Conservation (phyloP, 2,113 vertebrate genomes). For the Rhodinocichla rosea region DNA sequence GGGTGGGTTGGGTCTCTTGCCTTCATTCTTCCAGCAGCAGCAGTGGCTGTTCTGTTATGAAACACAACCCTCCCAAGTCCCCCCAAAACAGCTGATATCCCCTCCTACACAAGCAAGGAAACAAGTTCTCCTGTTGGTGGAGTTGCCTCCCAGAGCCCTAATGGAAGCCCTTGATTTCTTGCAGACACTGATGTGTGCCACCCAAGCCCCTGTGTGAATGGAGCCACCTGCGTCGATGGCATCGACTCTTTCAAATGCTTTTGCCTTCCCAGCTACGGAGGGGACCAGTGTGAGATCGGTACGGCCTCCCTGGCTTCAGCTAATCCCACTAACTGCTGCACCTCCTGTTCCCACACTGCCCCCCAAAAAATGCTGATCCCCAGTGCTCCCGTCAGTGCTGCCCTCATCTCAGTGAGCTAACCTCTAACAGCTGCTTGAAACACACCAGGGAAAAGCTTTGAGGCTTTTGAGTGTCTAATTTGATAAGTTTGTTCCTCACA, state of each 20-base stretch:
- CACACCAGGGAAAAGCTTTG: neutral
- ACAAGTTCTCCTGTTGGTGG: slow-evolving; percentile 25
- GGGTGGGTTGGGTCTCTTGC: slow-evolving; percentile 2
- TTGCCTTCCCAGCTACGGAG: slow-evolving; percentile 99
- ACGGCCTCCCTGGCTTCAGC: slow-evolving; percentile 90
- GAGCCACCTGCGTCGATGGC: slow-evolving; percentile 94
- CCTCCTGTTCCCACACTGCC: neutral
- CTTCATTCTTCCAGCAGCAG: slow-evolving; percentile 35
- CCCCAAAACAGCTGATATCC: neutral
- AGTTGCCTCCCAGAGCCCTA: slow-evolving; percentile 74
- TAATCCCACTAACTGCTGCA: slow-evolving; percentile 84
- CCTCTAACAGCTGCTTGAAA: slow-evolving; percentile 32
- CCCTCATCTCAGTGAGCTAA: slow-evolving; percentile 30
- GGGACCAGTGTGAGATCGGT: slow-evolving; percentile 95
- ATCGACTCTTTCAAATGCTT: slow-evolving; percentile 96
- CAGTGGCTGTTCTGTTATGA: slow-evolving; percentile 32
- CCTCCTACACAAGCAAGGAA: slow-evolving; percentile 14
- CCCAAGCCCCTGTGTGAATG: slow-evolving; percentile 94
- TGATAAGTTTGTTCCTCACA: neutral
- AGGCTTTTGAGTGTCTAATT: neutral
- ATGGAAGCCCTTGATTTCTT: slow-evolving; percentile 89
- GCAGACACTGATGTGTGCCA: slow-evolving; percentile 96
- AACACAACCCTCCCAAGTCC: neutral
- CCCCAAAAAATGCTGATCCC: neutral
- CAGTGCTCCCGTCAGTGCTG: neutral